Conservation (phyloP, 2,888 invertebrate species). For the Dendrolimus pini region DNA sequence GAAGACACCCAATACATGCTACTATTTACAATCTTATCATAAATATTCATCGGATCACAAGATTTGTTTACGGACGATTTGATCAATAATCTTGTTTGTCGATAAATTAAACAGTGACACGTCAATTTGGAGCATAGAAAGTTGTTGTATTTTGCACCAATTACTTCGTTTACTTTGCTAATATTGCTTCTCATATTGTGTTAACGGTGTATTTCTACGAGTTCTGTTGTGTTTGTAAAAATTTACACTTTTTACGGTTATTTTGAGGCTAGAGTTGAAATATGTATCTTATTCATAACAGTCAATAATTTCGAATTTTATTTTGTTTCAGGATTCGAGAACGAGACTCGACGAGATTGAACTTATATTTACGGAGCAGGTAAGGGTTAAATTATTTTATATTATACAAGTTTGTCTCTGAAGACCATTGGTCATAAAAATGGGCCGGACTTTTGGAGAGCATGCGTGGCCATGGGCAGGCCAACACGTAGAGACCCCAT, state of each 20-base stretch:
- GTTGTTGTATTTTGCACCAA: slow-evolving; percentile 24
- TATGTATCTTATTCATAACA: slow-evolving; percentile 7
- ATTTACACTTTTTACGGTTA: neutral
- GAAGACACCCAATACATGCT: neutral
- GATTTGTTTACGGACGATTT: slow-evolving; percentile 21
- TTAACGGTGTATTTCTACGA: neutral
- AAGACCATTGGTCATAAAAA: no score
- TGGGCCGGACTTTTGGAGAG: no score
- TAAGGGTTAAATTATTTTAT: slow-evolving; percentile 13
- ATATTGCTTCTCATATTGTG: neutral
- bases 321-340: slow-evolving; percentile 36
- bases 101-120: slow-evolving; percentile 21
- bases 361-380: slow-evolving; percentile 20
- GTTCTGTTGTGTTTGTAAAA: neutral
- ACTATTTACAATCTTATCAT: slow-evolving; percentile 5
- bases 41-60: slow-evolving; percentile 22
- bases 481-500: no score
- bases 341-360: slow-evolving; percentile 21
- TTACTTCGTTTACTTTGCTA: slow-evolving; percentile 6
- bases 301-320: neutral
- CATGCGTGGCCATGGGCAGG: no score
- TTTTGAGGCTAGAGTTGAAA: slow-evolving; percentile 2
- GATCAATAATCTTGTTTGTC: slow-evolving; percentile 22
- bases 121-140: slow-evolving; percentile 45
- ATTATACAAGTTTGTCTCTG: no score